phyloP scores from a whole-genome alignment of 2,113 vertebrate species.

The Pyxicephalus adspersus region DNA sequence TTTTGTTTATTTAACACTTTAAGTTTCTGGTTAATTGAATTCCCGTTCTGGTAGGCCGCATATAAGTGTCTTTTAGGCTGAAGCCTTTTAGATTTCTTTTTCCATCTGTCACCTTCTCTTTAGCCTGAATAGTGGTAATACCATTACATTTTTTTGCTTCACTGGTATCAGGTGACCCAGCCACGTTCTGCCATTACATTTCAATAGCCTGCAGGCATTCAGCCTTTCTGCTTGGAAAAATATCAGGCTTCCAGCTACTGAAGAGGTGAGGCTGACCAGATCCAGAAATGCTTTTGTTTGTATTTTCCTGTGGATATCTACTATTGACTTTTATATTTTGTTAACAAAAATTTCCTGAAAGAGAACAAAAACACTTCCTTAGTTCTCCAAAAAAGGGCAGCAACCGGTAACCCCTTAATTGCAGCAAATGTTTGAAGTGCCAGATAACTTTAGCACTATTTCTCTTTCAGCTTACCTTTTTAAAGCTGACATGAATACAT shows the following conservation, averaged over 20 bases:
- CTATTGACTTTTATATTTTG: conserved; percentile 42
- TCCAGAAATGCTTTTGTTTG: conserved; percentile 8
- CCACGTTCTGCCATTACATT: conserved; percentile 31
- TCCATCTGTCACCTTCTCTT: conserved; percentile 31
- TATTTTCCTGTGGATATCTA: conserved; percentile 51
- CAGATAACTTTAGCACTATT: not conserved
- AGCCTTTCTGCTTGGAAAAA: conserved; percentile 18
- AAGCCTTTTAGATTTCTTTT: conserved; percentile 2
- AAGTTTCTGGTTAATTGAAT: conserved; percentile 1
- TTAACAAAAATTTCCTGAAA: conserved; percentile 45
- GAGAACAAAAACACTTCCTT: conserved; percentile 50
- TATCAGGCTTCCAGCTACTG: conserved; percentile 15
- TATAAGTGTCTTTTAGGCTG: not conserved
- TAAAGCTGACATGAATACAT: not conserved
- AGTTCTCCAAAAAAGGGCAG: conserved; percentile 30
- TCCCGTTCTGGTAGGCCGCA: not conserved
- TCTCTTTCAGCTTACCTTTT: not conserved
- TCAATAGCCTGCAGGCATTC: conserved; percentile 44
- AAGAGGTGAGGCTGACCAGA: conserved; percentile 30
- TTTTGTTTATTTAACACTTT: not conserved
- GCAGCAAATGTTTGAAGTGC: conserved; percentile 13
- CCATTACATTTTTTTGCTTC: conserved; percentile 31
- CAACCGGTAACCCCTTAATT: conserved; percentile 37
- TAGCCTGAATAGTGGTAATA: conserved; percentile 16
- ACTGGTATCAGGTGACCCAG: conserved; percentile 51